phyloP scores from a whole-genome alignment of 30 jellyfish, hydroid and myxozoan genomes.

The Chironex yamaguchii region DNA sequence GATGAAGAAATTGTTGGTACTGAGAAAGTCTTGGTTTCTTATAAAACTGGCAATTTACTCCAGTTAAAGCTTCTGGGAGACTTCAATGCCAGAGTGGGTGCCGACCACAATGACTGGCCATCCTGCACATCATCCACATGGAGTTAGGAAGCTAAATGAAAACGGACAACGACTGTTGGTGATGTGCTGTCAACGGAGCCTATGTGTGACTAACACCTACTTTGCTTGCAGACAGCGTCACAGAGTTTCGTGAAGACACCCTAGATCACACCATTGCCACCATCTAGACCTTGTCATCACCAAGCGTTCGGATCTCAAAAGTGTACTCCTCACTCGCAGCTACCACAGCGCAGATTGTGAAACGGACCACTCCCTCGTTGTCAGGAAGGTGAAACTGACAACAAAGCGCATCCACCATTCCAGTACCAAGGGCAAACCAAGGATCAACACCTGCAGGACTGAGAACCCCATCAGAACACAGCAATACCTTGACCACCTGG shows the following conservation, averaged over 20 bases:
- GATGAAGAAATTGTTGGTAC: no score
- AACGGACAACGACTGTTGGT: slow-evolving; percentile 43
- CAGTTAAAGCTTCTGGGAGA: slow-evolving; percentile 62
- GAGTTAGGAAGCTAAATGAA: slow-evolving; percentile 36
- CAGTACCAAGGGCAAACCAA: not conserved
- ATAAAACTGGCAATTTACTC: no score
- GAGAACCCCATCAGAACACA: not conserved
- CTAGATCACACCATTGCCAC: slow-evolving; percentile 60
- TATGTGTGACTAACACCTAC: slow-evolving; percentile 46
- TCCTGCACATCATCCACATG: slow-evolving; percentile 4
- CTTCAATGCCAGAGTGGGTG: slow-evolving; percentile 64
- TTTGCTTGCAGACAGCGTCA: slow-evolving; percentile 19
- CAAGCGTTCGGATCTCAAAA: not conserved
- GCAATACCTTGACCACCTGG: no score
- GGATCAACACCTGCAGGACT: not conserved
- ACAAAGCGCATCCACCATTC: not conserved
- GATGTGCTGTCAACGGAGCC: slow-evolving; percentile 2
- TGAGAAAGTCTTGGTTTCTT: no score
- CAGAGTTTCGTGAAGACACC: slow-evolving; percentile 56
- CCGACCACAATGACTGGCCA: slow-evolving; percentile 25
- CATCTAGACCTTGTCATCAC: slow-evolving; percentile 44
- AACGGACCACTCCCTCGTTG: slow-evolving; percentile 59
- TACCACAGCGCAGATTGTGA: slow-evolving; percentile 66
- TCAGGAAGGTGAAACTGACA: not conserved
- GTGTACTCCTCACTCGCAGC: slow-evolving; percentile 36